A percentile compares a stretch with the other conserved stretches of the same genome.
phyloP scores from a whole-genome alignment of 2,113 vertebrate genomes.

The Lamprotornis superbus region DNA sequence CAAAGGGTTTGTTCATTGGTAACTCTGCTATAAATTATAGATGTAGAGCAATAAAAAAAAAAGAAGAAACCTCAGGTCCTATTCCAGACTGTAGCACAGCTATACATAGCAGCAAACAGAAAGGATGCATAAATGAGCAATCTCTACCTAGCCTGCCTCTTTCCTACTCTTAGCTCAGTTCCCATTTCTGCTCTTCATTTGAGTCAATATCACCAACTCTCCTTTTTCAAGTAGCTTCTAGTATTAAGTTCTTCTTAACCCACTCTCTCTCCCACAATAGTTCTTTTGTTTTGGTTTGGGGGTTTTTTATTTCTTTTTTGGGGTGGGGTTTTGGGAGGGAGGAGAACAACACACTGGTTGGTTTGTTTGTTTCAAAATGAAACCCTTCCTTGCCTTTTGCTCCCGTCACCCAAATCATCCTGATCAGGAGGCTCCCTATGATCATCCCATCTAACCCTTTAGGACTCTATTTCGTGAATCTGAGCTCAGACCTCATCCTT shows the following conservation, averaged over 20 bases:
- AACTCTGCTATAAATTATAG: not conserved
- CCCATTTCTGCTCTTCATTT: not conserved
- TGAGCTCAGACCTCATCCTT: not conserved
- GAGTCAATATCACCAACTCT: not conserved
- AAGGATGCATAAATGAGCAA: no score
- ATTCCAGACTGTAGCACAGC: not conserved
- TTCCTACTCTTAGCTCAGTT: not conserved
- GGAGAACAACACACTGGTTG: no score
- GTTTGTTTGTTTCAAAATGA: not conserved
- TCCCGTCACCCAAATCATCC: not conserved
- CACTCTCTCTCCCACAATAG: not conserved
- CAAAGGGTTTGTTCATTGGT: not conserved
- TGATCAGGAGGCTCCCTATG: not conserved
- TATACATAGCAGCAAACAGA: no score
- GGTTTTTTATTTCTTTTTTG: rapidly evolving
- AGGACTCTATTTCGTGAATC: not conserved
- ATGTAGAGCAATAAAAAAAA: not conserved
- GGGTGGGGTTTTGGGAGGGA: not conserved
- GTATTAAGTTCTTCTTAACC: not conserved
- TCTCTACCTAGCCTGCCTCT: not conserved
- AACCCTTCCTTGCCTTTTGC: not conserved
- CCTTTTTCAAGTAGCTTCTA: not conserved
- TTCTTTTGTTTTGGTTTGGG: not conserved
- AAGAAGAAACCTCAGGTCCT: not conserved
- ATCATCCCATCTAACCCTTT: not conserved